Evolutionary conservation across 2,797 vertebrate genomes (phyloP).

Genomic region (Sebastes steindachneri): DNA sequence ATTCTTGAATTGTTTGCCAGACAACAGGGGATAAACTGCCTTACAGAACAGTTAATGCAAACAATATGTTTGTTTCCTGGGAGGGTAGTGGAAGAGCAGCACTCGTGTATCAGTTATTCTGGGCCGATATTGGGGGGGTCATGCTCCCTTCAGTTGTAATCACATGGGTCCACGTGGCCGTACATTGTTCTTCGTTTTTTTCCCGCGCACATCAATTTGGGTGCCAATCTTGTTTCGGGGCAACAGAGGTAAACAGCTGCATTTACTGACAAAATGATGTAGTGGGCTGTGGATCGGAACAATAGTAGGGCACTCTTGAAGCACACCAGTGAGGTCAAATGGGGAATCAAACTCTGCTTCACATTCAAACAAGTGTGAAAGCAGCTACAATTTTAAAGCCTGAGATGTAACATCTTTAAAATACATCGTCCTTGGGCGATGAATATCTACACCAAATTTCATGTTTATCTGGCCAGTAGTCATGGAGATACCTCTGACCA

Average conservation of each 20-base stretch:
- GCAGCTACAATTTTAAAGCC: background rate
- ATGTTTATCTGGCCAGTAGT: background rate
- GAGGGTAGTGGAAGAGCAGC: background rate
- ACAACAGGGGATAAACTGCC: background rate
- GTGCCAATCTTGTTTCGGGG: conserved; percentile 7
- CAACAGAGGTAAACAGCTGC: conserved; percentile 32
- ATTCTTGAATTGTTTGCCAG: background rate
- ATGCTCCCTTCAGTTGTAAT: background rate
- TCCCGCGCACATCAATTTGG: background rate
- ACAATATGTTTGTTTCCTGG: background rate
- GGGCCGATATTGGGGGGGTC: background rate
- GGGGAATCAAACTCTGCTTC: conserved; percentile 3
- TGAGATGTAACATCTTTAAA: background rate
- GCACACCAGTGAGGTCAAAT: background rate
- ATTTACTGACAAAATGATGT: conserved; percentile 13
- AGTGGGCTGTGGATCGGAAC: background rate
- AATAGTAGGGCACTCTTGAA: conserved; percentile 6
- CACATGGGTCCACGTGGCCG: background rate
- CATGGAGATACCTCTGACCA: background rate
- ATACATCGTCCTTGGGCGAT: background rate
- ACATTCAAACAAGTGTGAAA: background rate
- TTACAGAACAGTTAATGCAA: background rate
- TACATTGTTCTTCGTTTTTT: conserved; percentile 10
- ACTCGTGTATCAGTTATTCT: conserved; percentile 7
- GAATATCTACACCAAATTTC: background rate